These are phyloP conservation scores for Leucophora obtusa DNA, from an alignment of 2,888 invertebrate species.

Conservation along the genomic window DNA sequence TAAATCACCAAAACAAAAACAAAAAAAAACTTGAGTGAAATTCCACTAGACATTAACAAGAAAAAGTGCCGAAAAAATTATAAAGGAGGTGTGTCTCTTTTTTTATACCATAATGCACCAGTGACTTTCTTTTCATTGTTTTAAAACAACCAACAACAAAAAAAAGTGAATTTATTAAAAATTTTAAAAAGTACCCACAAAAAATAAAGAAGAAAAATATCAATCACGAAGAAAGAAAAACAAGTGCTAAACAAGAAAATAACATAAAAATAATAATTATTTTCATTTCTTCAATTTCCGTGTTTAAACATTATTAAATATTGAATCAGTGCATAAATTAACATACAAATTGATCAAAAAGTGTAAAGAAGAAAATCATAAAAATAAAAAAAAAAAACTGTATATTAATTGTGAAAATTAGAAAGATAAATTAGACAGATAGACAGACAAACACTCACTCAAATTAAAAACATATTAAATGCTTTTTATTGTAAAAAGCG, in stretches of 20 bases:
- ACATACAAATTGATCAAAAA: background rate
- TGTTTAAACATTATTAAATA: conserved; percentile 51
- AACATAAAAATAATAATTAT: too few relatives aligned
- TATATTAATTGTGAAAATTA: conserved; percentile 5
- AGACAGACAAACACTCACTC: background rate
- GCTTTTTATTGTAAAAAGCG: conserved; percentile 46
- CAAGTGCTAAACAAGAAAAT: conserved; percentile 42
- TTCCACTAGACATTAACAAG: background rate
- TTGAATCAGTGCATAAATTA: conserved; percentile 55
- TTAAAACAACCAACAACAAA: conserved; percentile 14
- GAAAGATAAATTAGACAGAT: background rate
- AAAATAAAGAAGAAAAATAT: background rate
- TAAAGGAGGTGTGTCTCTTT: conserved; percentile 44
- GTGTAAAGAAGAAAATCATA: background rate
- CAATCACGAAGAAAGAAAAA: conserved; percentile 13
- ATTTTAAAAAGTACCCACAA: conserved; percentile 12
- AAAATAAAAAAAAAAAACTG: conserved; percentile 2
- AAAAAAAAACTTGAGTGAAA: conserved; percentile 33
- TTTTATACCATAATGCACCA: conserved; percentile 38
- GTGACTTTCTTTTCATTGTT: conserved; percentile 49
- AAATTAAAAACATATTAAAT: conserved; percentile 37
- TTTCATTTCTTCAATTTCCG: conserved; percentile 49
- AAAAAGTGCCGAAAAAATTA: conserved; percentile 16
- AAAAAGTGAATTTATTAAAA: conserved; percentile 42
- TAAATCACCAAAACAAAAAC: conserved; percentile 24